Evolutionary conservation across 2,888 invertebrate genomes (phyloP), one percentile per base, ranked within the genome.

Genomic region (Electrophaes corylata): DNA sequence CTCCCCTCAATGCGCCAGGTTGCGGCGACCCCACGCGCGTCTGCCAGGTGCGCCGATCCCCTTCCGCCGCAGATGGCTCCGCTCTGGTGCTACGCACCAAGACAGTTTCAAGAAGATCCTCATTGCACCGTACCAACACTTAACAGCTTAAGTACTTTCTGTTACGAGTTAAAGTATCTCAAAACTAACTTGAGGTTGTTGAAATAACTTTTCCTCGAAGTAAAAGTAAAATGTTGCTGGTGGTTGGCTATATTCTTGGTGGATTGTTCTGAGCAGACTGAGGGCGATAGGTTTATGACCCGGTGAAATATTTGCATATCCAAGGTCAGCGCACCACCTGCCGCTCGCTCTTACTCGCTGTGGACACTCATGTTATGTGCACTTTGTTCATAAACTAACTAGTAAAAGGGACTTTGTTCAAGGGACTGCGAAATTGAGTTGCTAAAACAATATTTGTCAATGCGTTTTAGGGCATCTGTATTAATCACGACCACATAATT

Each of bases 11-110:
- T 78, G 78, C 73, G 66, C 64, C 70, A 67, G 76, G 80, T 71
- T 76, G 75, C 67, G 64, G 71, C 80, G 81, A 81, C 86, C 84
- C 86, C 84, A 82, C 84, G 83, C 77, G 78, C 75, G 78, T 73
- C 82, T 79, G 79, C 88, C 89, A 88, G 88, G 88, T 88, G 88
- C 71, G 77, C 61, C 72, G 68, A 65, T 72, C 78, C 79, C 82
- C 79, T 82, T 80, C 81, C 84, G 78, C 71, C 71, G 82, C 87
- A 84, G 84, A 84, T 86, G 86, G 66, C 62, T 55, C 19, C 19
- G 66, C 62, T 55, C 19, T 31, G 19, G 29, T 49, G 39, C 39
- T 26, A 16, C 19, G 52, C 44, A 53, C 46, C 39, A 51, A 46
- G 12, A 44, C 59, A 37, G 50, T 31, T n/a, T n/a, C n/a, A n/a